Conservation (phyloP, 2,888 invertebrate species). For the Carabus problematicus region DNA sequence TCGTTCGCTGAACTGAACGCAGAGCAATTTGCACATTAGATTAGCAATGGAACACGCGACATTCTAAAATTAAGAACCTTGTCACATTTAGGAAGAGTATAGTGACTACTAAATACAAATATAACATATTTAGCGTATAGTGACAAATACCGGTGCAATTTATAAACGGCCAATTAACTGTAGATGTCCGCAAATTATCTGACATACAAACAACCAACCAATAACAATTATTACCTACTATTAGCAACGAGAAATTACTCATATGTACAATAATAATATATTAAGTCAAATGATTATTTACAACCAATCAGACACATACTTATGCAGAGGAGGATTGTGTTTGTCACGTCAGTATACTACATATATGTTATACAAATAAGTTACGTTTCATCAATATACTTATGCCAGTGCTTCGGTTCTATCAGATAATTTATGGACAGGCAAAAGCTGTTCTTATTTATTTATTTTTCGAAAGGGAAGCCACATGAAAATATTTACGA, state of each 20-base stretch:
- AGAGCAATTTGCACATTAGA: slow-evolving; percentile 41
- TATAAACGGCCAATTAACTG: slow-evolving; percentile 42
- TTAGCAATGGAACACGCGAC: slow-evolving; percentile 39
- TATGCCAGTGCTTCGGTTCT: slow-evolving; percentile 11
- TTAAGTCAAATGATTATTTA: neutral
- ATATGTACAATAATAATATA: no score
- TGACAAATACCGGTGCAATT: slow-evolving; percentile 43
- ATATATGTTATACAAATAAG: slow-evolving; percentile 13
- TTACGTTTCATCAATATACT: neutral
- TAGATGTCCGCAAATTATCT: slow-evolving; percentile 43
- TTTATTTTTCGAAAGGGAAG: slow-evolving; percentile 31
- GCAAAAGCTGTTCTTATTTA: slow-evolving; percentile 33
- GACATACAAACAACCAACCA: slow-evolving; percentile 21
- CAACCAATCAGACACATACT: neutral
- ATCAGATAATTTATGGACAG: slow-evolving; percentile 42
- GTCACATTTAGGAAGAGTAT: slow-evolving; percentile 41
- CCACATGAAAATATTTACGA: slow-evolving; percentile 9
- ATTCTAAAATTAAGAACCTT: slow-evolving; percentile 42
- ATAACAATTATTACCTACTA: neutral
- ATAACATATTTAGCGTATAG: slow-evolving; percentile 37
- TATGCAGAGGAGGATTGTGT: neutral
- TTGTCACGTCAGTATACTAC: no score
- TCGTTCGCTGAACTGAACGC: slow-evolving; percentile 41
- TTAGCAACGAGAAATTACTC: neutral
- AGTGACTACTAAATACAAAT: slow-evolving; percentile 39